Evolutionary conservation across 1,140 invertebrate genomes (phyloP).

Genomic region (Cheumatopsyche charites): DNA sequence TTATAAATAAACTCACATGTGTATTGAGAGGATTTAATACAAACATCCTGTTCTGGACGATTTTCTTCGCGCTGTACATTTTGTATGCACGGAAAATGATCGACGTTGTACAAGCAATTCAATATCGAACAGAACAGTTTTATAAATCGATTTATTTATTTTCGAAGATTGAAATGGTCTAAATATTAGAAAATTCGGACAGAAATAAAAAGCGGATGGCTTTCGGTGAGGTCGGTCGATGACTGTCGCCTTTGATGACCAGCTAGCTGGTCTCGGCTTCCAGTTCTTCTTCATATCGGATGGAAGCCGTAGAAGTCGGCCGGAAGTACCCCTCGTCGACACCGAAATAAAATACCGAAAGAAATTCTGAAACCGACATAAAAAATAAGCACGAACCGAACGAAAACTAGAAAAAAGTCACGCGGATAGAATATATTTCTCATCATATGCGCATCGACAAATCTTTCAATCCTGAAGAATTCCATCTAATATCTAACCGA

Average conservation of each 20-base stretch:
- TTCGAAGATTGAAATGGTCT: too few species aligned
- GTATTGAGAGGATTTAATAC: constrained; percentile 41
- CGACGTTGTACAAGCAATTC: too few species aligned
- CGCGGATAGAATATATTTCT: too few species aligned
- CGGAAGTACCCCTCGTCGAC: constrained; percentile 29
- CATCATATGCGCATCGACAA: too few species aligned
- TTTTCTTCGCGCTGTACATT: constrained; percentile 43
- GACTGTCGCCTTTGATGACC: neutral
- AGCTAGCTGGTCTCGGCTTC: constrained; percentile 3
- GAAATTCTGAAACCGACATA: constrained; percentile 17
- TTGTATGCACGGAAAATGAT: too few species aligned
- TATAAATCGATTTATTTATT: too few species aligned
- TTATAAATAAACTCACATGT: constrained; percentile 34
- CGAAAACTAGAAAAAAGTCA: too few species aligned
- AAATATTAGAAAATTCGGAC: too few species aligned
- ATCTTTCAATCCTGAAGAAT: too few species aligned
- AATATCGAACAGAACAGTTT: too few species aligned
- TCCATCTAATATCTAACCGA: too few species aligned
- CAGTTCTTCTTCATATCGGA: neutral
- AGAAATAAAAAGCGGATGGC: neutral
- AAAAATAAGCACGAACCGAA: neutral
- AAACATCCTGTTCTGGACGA: constrained; percentile 19
- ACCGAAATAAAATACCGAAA: constrained; percentile 34
- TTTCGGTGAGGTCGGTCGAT: neutral
- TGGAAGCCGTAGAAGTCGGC: constrained; percentile 33